Evolutionary conservation across 2,113 vertebrate species (phyloP).

Genomic region (Andinoacara biseriatus): DNA sequence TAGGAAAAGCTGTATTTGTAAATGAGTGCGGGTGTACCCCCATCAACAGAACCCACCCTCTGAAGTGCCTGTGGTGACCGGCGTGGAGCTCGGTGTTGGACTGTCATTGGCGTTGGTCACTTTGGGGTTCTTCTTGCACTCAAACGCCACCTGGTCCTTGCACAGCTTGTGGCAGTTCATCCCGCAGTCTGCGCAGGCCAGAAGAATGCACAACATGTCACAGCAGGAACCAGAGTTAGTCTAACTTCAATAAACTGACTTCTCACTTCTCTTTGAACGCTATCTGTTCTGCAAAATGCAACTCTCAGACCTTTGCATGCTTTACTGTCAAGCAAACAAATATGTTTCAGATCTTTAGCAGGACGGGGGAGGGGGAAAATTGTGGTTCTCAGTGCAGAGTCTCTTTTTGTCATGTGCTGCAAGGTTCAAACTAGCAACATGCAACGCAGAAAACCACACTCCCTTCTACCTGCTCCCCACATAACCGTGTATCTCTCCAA

Average conservation of each 20-base stretch:
- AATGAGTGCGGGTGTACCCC: slow-evolving; percentile 9
- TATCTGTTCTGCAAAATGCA: slow-evolving; percentile 57
- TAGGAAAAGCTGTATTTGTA: background rate
- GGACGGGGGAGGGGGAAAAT: slow-evolving; percentile 48
- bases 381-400: slow-evolving; percentile 58
- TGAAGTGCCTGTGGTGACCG: slow-evolving; percentile 76
- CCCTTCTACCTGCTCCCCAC: slow-evolving; percentile 46
- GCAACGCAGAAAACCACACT: slow-evolving; percentile 69
- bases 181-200: slow-evolving; percentile 85
- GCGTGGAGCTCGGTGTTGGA: slow-evolving; percentile 78
- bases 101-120: slow-evolving; percentile 78
- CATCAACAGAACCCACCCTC: slow-evolving; percentile 77
- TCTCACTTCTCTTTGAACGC: slow-evolving; percentile 35
- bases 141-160: slow-evolving; percentile 95
- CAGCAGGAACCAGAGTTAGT: slow-evolving; percentile 45
- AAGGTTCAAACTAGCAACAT: slow-evolving; percentile 46
- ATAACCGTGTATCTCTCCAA: background rate
- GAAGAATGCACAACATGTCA: slow-evolving; percentile 54
- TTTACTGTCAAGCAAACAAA: slow-evolving; percentile 56
- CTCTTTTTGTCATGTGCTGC: slow-evolving; percentile 46
- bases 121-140: slow-evolving; percentile 94
- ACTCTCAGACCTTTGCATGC: slow-evolving; percentile 37
- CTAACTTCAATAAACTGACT: slow-evolving; percentile 18
- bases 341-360: slow-evolving; percentile 44
- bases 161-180: slow-evolving; percentile 98